These are phyloP conservation scores for Apis florea DNA, from an alignment of 1,140 invertebrate genomes.

Conservation along the genomic window DNA sequence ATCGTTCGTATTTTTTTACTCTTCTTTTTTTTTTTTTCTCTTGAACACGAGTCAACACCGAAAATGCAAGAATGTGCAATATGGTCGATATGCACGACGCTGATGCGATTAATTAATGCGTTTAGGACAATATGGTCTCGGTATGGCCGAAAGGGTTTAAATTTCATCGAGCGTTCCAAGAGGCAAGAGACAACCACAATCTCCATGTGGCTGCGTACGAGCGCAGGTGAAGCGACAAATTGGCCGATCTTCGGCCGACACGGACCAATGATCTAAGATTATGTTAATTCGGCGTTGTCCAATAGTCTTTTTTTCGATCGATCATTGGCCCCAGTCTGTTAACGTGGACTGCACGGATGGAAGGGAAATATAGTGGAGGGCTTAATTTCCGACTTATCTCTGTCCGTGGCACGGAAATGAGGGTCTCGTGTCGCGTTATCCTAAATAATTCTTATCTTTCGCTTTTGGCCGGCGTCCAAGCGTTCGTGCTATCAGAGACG, in stretches of 20 bases:
- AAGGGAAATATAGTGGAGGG: background rate
- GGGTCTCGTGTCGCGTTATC: constrained; percentile 29
- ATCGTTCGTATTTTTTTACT: too few relatives aligned
- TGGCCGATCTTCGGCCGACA: constrained; percentile 10
- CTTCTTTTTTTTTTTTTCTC: too few relatives aligned
- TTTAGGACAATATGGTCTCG: background rate
- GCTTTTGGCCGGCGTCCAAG: background rate
- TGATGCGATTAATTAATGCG: constrained; percentile 13
- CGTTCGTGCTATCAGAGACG: background rate
- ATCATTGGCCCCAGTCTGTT: background rate
- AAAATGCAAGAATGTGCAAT: background rate
- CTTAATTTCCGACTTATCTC: constrained; percentile 20
- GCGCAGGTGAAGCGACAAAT: constrained; percentile 53
- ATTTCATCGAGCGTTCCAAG: background rate
- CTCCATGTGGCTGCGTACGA: background rate
- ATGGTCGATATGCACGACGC: background rate
- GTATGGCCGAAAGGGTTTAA: background rate
- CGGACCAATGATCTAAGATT: constrained; percentile 38
- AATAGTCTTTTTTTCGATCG: constrained; percentile 5
- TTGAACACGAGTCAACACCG: too few relatives aligned
- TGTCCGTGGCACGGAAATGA: constrained; percentile 10
- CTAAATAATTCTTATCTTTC: constrained; percentile 35
- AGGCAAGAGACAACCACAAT: background rate
- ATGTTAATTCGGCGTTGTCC: constrained; percentile 37
- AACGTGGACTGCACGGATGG: too few relatives aligned